Evolutionary conservation across 1,140 invertebrate species (phyloP), one percentile per base, ranked within the genome.

Genomic region (Drosophila punjabiensis): DNA sequence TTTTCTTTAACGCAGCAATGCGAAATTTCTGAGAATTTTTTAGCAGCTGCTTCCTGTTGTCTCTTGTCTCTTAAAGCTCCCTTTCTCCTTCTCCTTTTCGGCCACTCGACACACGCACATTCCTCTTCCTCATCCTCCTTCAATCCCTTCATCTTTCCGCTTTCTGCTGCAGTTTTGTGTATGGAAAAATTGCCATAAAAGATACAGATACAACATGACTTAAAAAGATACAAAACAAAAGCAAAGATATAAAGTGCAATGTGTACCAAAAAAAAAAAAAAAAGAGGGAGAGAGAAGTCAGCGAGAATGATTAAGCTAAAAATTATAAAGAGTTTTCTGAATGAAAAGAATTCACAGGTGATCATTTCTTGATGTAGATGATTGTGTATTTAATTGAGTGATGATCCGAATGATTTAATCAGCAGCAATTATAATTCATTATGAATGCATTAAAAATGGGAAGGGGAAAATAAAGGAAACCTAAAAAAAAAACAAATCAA

Each of bases 11-110:
- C 33, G 61, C 68, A 79, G 69, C 61, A 59, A 55, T 81, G 85
- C 45, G 67, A 63, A 73, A 84, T 81, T 89, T 89, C 85, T 68
- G 74, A 89, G 86, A 90, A 89, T 82, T 89, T 78, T 89, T 81
- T 68, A 86, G 86, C 86, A 90, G 86, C 86, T 89, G 86, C 86
- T 89, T 89, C 86, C 86, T 89, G 83, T 69, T 68, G 64, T 70
- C 75, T 78, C 66, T 67, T 33, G 52, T 56, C 43, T 41, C 35
- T 33, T 16, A 37, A 56, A 24, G 53, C 53, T 37, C 53, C 53
- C 33, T 37, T 56, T 24, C 53, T 28, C 14, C 18, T 24, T 37
- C 33, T 56, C 33, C 32, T 48, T 69, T 77, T 70, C 14, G 45
- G 65, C 59, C 75, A 62, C 76, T 56, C 61, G 52, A 70, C 48